Conservation (phyloP, 1,140 invertebrate species). For the Psilanteris sp. region DNA sequence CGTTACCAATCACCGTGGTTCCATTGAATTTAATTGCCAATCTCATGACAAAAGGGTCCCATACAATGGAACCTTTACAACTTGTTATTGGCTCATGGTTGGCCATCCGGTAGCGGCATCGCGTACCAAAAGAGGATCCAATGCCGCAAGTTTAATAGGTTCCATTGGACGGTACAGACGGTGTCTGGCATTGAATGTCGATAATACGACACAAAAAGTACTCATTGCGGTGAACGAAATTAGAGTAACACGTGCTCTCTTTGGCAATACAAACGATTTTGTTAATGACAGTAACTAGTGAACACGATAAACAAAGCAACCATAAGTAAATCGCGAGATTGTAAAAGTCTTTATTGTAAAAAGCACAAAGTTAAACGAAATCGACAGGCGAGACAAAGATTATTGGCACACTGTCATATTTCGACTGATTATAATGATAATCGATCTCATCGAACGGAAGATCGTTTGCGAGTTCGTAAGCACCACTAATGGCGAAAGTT, state of each 20-base stretch:
- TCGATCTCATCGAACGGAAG: constrained; percentile 63
- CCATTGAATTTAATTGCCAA: background rate
- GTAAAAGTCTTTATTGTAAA: constrained; percentile 25
- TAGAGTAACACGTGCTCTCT: constrained; percentile 59
- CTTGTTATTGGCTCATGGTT: too few relatives aligned
- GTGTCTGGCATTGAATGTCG: too few relatives aligned
- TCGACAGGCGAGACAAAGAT: constrained; percentile 67
- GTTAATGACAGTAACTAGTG: constrained; percentile 21
- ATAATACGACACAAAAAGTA: too few relatives aligned
- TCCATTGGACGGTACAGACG: too few relatives aligned
- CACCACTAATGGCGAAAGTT: constrained; percentile 56
- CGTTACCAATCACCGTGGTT: background rate
- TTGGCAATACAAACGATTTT: constrained; percentile 67
- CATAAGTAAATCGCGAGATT: too few relatives aligned
- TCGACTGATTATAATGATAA: constrained; percentile 68
- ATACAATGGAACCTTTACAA: too few relatives aligned
- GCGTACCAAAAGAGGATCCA: too few relatives aligned
- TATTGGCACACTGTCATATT: constrained; percentile 78
- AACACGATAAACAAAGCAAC: too few relatives aligned
- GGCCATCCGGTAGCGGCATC: background rate
- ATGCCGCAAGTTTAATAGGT: too few relatives aligned
- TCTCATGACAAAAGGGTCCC: too few relatives aligned
- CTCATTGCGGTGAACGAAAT: background rate
- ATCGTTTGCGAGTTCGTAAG: constrained; percentile 56
- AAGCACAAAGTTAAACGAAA: constrained; percentile 58